Evolutionary conservation across 2,888 invertebrate genomes (phyloP).

Genomic region (Leucophora obtusa): DNA sequence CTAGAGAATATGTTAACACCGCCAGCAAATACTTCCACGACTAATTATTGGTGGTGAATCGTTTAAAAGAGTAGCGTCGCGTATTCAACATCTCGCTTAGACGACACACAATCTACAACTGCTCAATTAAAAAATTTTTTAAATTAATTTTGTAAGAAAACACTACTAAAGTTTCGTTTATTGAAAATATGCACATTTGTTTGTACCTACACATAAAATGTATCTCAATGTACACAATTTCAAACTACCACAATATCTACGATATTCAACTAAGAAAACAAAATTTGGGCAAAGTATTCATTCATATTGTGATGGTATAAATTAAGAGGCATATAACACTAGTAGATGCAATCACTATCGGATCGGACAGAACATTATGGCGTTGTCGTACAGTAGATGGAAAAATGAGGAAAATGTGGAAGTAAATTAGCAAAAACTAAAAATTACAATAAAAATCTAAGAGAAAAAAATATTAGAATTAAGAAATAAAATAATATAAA

Average conservation of each 20-base stretch:
- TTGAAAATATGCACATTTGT: background rate
- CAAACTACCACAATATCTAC: background rate
- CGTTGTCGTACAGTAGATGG: too few relatives aligned
- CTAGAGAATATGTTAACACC: background rate
- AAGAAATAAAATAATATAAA: too few relatives aligned
- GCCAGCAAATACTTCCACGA: background rate
- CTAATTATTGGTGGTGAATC: background rate
- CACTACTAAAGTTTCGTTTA: constrained; percentile 35
- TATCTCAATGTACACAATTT: background rate
- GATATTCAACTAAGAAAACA: background rate
- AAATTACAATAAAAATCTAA: too few relatives aligned
- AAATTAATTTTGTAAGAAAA: constrained; percentile 26
- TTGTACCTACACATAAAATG: background rate
- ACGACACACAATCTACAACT: constrained; percentile 44
- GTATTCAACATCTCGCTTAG: constrained; percentile 24
- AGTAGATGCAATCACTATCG: too few relatives aligned
- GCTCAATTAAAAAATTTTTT: constrained; percentile 10
- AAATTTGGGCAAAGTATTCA: background rate
- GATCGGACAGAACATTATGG: too few relatives aligned
- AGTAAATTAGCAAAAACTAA: too few relatives aligned
- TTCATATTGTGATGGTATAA: too few relatives aligned
- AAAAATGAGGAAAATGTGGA: too few relatives aligned
- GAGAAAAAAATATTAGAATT: too few relatives aligned
- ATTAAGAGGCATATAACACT: too few relatives aligned
- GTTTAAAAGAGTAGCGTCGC: background rate